Percentiles rank a stretch among this genome's conserved stretches.
Conservation (phyloP, 2,888 invertebrate species). For the Amphiduros pacificus region DNA sequence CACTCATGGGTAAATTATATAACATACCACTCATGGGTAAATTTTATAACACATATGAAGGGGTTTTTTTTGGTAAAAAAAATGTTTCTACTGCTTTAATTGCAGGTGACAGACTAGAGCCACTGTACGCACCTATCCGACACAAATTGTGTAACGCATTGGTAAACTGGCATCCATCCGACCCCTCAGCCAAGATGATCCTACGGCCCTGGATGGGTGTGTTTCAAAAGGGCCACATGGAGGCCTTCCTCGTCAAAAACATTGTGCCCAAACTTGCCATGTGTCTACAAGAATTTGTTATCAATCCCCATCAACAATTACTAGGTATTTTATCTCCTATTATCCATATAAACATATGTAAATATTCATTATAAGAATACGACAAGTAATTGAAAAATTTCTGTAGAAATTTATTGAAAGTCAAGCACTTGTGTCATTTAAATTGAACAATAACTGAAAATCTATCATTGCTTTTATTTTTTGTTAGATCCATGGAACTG, state of each 20-base stretch:
- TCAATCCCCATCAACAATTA: constrained; percentile 57
- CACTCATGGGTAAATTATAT: too few species aligned
- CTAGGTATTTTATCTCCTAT: too few species aligned
- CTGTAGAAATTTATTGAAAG: too few species aligned
- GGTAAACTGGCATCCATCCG: constrained; percentile 93
- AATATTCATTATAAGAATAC: too few species aligned
- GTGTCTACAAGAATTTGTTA: constrained; percentile 52
- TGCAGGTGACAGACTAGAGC: constrained; percentile 58
- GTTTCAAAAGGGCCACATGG: constrained; percentile 71
- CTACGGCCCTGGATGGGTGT: constrained; percentile 86
- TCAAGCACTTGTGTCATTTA: too few species aligned
- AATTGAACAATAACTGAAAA: not conserved
- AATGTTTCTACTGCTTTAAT: not conserved
- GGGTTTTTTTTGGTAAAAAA: not conserved
- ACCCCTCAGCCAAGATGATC: constrained; percentile 88
- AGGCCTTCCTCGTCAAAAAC: constrained; percentile 80
- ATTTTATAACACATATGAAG: too few species aligned
- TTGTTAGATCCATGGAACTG: constrained; percentile 84
- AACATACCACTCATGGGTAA: too few species aligned
- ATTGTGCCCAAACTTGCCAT: constrained; percentile 57
- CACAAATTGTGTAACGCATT: constrained; percentile 88
- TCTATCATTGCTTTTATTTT: not conserved
- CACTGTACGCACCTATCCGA: constrained; percentile 85
- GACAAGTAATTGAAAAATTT: too few species aligned
- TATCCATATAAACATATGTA: too few species aligned